phyloP scores from a whole-genome alignment of 2,888 invertebrate species.

The Amblyjoppa proteus region DNA sequence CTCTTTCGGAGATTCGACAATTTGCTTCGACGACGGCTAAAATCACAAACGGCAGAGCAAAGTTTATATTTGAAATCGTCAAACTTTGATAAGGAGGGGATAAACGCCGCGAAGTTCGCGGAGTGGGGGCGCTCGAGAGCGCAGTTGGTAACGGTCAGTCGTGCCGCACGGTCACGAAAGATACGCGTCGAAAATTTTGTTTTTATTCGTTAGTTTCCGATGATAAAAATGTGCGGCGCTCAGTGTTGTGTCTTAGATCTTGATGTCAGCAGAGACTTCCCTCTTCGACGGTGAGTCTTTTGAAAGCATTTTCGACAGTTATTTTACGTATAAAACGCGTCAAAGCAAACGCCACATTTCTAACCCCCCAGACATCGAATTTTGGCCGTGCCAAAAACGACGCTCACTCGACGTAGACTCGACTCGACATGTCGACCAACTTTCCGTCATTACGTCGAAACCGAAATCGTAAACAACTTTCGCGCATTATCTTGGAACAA shows the following conservation, averaged over 20 bases:
- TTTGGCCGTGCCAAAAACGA: background rate
- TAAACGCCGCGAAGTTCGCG: background rate
- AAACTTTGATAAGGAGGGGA: background rate
- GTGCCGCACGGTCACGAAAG: background rate
- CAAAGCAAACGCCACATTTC: background rate
- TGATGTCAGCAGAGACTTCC: background rate
- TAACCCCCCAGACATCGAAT: background rate
- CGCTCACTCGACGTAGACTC: background rate
- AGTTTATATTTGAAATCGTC: background rate
- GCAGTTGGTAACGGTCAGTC: background rate
- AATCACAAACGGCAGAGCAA: background rate
- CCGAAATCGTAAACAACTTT: background rate
- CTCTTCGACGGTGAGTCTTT: background rate
- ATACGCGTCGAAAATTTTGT: background rate
- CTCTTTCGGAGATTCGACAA: slow-evolving; percentile 26
- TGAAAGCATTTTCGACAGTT: background rate
- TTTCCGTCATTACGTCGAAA: background rate
- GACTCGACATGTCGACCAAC: background rate
- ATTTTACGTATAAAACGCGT: background rate
- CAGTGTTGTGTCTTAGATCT: background rate
- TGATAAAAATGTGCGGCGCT: background rate
- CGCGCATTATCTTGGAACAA: background rate
- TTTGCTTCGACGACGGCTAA: slow-evolving; percentile 53
- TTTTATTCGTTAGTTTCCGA: background rate
- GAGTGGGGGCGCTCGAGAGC: background rate